phyloP scores from a whole-genome alignment of 1,140 invertebrate species.

The Neelides sp. region DNA sequence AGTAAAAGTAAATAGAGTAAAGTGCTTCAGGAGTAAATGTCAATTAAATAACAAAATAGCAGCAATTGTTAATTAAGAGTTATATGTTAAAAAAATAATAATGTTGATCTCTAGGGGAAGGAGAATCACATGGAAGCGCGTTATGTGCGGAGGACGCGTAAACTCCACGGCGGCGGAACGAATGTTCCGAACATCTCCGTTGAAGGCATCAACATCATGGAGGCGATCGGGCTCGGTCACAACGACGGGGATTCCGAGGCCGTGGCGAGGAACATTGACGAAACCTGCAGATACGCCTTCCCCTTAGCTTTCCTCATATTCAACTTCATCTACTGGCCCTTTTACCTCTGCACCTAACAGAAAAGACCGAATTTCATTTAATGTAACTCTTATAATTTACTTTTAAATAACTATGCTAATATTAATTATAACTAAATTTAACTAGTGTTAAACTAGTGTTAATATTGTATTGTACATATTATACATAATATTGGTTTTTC shows the following conservation, averaged over 20 bases:
- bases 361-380: too few species aligned
- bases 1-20: too few species aligned
- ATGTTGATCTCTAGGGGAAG: conserved; percentile 6
- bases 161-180: conserved; percentile 14
- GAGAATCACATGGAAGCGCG: conserved; percentile 25
- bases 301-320: conserved; percentile 41
- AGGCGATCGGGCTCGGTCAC: conserved; percentile 11
- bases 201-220: conserved; percentile 23
- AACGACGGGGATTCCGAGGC: conserved; percentile 2
- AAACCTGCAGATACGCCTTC: conserved; percentile 39
- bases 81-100: too few species aligned
- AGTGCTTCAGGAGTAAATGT: too few species aligned
- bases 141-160: conserved; percentile 17
- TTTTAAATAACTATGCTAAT: too few species aligned
- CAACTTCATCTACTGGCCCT: conserved; percentile 43
- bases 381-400: too few species aligned
- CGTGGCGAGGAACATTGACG: conserved; percentile 33
- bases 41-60: too few species aligned
- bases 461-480: too few species aligned
- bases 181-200: conserved; percentile 22
- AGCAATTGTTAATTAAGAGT: too few species aligned
- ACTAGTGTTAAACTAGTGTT: too few species aligned
- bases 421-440: too few species aligned
- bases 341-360: conserved; percentile 34
- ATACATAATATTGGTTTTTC: too few species aligned